Evolutionary conservation across 2,113 vertebrate species (phyloP).

Genomic region (Vombatus ursinus): DNA sequence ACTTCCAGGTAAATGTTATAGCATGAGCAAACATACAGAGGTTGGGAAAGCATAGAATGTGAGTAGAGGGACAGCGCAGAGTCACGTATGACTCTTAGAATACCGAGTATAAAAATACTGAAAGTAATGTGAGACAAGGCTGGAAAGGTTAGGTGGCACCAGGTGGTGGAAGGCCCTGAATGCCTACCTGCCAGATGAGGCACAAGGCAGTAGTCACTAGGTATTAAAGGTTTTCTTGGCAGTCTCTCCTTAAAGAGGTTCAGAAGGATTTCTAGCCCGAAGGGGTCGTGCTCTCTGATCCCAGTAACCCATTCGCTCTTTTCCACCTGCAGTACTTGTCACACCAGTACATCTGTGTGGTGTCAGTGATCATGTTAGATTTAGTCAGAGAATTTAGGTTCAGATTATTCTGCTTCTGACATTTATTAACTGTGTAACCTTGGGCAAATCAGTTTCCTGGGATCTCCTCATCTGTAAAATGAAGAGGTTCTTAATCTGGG

Average conservation of each 20-base stretch:
- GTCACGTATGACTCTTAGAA: background rate
- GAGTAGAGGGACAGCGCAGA: background rate
- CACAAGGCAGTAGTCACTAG: background rate
- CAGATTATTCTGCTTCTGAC: background rate
- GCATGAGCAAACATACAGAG: background rate
- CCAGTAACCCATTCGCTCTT: background rate
- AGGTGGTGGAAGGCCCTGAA: background rate
- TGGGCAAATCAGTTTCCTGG: background rate
- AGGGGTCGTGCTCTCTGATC: background rate
- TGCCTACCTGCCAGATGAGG: no score
- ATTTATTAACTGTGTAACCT: background rate
- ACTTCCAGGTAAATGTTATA: background rate
- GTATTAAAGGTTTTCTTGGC: background rate
- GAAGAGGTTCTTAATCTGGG: background rate
- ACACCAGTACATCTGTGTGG: background rate
- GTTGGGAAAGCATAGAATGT: background rate
- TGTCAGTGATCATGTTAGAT: background rate
- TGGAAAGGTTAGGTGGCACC: background rate
- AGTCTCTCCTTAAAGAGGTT: background rate
- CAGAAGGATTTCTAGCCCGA: background rate
- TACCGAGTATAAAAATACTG: background rate
- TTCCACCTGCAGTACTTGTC: background rate
- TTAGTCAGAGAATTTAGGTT: background rate
- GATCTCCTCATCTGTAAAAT: background rate
- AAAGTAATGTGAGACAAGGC: background rate